phyloP scores from a whole-genome alignment of 2,113 vertebrate genomes.

The Tretioscincus oriximinensis region DNA sequence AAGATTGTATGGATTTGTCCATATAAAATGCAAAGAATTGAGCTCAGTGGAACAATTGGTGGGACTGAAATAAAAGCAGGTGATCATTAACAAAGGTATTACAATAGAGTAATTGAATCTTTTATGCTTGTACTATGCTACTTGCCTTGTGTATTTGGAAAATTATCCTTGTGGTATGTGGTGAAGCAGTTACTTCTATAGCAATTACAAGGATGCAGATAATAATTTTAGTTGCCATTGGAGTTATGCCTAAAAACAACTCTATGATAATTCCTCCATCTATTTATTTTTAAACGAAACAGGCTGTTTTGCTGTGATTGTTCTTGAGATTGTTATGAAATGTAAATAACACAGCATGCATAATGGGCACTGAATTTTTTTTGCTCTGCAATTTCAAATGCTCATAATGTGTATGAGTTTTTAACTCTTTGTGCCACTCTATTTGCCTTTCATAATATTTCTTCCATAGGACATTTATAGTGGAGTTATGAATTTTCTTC shows the following conservation, averaged over 20 bases:
- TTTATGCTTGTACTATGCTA: neutral
- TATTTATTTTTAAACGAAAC: neutral
- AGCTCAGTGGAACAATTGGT: neutral
- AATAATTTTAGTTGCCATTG: slow-evolving; percentile 4
- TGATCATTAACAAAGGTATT: neutral
- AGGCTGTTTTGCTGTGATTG: neutral
- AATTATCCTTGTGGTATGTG: neutral
- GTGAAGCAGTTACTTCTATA: neutral
- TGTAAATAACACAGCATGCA: neutral
- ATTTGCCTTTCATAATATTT: neutral
- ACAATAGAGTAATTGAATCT: neutral
- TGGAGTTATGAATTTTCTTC: neutral
- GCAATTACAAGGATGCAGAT: neutral
- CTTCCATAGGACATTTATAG: neutral
- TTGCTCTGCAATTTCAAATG: neutral
- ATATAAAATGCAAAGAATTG: too few relatives aligned
- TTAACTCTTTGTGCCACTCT: neutral
- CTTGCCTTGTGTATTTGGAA: neutral
- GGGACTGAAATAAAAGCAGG: neutral
- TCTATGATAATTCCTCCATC: neutral
- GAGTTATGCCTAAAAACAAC: neutral
- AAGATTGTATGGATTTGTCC: too few relatives aligned
- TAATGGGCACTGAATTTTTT: neutral
- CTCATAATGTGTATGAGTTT: neutral
- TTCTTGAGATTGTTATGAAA: neutral